Evolutionary conservation across 53 echinoderm and acorn worm species (phyloP), one percentile per base, ranked within the genome.

Genomic region (Mesocentrotus franciscanus): DNA sequence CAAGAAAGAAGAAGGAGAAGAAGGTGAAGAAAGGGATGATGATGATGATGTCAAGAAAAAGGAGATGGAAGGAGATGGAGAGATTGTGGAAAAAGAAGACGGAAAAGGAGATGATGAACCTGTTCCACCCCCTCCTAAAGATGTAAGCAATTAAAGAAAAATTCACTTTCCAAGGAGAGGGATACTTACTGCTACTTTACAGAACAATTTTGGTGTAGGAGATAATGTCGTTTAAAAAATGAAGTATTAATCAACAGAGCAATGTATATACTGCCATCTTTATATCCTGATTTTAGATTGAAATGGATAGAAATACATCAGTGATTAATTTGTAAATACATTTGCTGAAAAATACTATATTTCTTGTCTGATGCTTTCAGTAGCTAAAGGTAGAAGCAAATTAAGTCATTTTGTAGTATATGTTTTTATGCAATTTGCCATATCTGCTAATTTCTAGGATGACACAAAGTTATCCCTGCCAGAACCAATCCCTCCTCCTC

Each of bases 1-100:
- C 59, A 90, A 90, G 90, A 60, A 90, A 57, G 85, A 91, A 75
- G 33, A 75, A 33, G 74, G 83, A 30, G 83, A 84, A 61, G 95
- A 95, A 83, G 96, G 90, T 14, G 90, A 93, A 95, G 95, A 96
- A 96, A 94, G 96, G 90, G 93, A 85, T 78, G 85, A 95, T 75
- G 93, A 97, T 85, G 95, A 95, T 87, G 92, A 96, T 94, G 68
- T 94, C 93, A 87, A 96, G 84, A 93, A 95, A 61, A 85, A 96
- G 57, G 87, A 93, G 85, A 85, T 85, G 22, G 92, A 95, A 75
- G 96, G 92, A 74, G 96, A 95, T 14, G 95, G 92, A 58, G 96
- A 97, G n/a, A 95, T 90, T 4, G 97, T 97, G 56, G 94, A 95
- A 39, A 95, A 95, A 83, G 94, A 90, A 34, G 70, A 39, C 27